Conservation (phyloP, 2,113 vertebrate genomes). For the Capricornis sumatraensis region DNA sequence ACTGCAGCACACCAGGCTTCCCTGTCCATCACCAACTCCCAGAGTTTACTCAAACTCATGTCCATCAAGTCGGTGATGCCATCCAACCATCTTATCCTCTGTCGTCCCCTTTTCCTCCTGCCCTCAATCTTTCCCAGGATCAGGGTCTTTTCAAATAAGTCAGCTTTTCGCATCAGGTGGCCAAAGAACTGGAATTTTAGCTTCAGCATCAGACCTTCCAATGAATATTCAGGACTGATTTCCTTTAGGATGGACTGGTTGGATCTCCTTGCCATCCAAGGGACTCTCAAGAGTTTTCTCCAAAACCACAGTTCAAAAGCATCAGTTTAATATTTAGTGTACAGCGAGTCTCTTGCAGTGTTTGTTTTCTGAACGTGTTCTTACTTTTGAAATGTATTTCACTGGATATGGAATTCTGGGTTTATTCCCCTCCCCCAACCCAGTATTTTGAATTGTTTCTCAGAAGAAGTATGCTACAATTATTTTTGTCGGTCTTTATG, state of each 20-base stretch:
- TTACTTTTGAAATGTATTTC: neutral
- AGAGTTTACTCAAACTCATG: neutral
- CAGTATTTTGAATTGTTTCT: neutral
- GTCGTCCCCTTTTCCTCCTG: neutral
- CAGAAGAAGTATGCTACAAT: neutral
- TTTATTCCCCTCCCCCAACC: neutral
- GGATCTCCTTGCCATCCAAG: neutral
- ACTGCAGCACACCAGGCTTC: rapidly evolving
- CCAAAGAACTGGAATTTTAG: neutral
- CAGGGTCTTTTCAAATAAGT: neutral
- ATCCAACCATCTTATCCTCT: neutral
- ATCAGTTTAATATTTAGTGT: neutral
- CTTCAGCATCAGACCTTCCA: neutral
- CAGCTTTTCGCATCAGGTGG: rapidly evolving
- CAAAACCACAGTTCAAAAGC: neutral
- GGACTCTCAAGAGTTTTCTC: neutral
- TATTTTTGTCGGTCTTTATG: neutral
- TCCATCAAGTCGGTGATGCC: neutral
- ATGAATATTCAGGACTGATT: neutral
- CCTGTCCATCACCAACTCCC: neutral
- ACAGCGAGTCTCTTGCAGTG: neutral
- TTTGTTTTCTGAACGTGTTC: neutral
- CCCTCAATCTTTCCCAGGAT: neutral
- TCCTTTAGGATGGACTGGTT: neutral
- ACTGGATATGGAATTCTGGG: neutral